Evolutionary conservation across 2,113 vertebrate genomes (phyloP).

Genomic region (Gorsachius goisagi): DNA sequence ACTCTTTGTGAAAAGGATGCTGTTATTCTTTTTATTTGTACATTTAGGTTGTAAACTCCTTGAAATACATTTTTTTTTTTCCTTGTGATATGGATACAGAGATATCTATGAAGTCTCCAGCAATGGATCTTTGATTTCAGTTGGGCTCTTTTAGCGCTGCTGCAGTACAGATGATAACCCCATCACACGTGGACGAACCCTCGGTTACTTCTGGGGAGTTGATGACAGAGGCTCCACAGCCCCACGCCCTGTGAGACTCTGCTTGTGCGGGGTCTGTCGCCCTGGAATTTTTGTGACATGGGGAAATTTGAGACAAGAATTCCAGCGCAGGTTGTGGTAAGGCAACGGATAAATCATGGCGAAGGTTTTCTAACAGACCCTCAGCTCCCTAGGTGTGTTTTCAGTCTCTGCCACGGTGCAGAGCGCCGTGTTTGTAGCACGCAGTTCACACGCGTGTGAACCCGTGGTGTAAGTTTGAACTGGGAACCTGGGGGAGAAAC

Average conservation of each 20-base stretch:
- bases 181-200: neutral
- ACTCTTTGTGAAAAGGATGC: neutral
- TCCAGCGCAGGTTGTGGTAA: neutral
- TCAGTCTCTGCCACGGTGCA: neutral
- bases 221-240: neutral
- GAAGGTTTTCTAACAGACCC: neutral
- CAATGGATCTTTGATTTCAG: neutral
- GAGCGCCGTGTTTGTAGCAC: too few relatives aligned
- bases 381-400: neutral
- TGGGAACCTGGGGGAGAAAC: neutral
- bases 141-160: neutral
- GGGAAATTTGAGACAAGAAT: neutral
- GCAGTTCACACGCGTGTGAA: rapidly evolving
- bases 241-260: rapidly evolving
- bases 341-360: neutral
- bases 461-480: neutral
- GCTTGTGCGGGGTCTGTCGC: neutral
- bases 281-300: rapidly evolving
- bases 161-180: neutral
- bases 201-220: neutral
- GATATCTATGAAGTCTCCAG: neutral
- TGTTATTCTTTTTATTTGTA: neutral
- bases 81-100: neutral
- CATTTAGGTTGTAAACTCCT: neutral
- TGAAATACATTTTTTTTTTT: neutral